Conservation (phyloP, 2,113 vertebrate species). For the Thamnaconus septentrionalis region DNA sequence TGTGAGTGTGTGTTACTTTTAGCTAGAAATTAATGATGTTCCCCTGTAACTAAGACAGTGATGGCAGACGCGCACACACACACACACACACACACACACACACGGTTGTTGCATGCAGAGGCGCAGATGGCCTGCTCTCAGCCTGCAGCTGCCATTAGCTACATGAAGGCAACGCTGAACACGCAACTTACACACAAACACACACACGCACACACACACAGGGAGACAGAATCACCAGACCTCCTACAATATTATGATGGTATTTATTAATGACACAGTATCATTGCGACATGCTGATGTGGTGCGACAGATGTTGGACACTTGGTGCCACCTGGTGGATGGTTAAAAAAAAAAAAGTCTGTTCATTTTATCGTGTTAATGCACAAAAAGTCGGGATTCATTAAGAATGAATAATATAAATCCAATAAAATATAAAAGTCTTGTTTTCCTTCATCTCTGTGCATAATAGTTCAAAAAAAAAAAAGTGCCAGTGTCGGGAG, state of each 20-base stretch:
- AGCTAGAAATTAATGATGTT: constrained; percentile 10
- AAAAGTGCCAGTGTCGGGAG: too few relatives aligned
- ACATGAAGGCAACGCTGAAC: constrained; percentile 23
- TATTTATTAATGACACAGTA: too few relatives aligned
- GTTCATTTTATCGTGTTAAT: too few relatives aligned
- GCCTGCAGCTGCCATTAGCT: constrained; percentile 35
- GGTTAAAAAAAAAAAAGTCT: too few relatives aligned
- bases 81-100: constrained; percentile 15
- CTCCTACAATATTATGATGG: too few relatives aligned
- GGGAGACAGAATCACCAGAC: too few relatives aligned
- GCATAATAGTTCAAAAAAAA: too few relatives aligned
- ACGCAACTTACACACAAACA: constrained; percentile 4
- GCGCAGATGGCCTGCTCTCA: constrained; percentile 39
- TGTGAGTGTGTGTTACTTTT: not conserved
- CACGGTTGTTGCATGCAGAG: constrained; percentile 17
- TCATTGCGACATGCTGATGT: not conserved
- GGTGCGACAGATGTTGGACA: not conserved
- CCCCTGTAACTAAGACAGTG: constrained; percentile 18
- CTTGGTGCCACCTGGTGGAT: too few relatives aligned
- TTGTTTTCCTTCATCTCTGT: too few relatives aligned
- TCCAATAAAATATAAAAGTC: too few relatives aligned
- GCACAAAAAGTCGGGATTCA: too few relatives aligned
- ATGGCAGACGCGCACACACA: constrained; percentile 7
- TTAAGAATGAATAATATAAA: too few relatives aligned
- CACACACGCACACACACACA: constrained; percentile 9